Conservation (phyloP, 2,797 vertebrate genomes). For the Catharus ustulatus region DNA sequence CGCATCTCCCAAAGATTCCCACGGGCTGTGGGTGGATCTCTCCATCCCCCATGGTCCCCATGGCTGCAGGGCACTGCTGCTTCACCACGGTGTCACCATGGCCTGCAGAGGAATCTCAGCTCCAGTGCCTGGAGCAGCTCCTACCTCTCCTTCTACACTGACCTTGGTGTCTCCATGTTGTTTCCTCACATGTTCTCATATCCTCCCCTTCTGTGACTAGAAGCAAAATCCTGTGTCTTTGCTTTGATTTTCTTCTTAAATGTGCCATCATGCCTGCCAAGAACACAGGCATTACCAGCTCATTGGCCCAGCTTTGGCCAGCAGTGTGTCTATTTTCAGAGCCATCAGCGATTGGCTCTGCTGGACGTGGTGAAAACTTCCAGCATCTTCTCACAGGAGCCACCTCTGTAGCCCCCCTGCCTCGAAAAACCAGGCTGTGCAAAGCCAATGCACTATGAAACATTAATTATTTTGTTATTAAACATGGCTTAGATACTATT, state of each 20-base stretch:
- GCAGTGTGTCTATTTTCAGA: neutral
- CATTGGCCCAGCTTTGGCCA: neutral
- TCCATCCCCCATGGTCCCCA: neutral
- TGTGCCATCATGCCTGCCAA: no score
- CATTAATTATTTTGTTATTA: neutral
- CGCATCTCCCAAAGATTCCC: neutral
- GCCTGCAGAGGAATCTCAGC: neutral
- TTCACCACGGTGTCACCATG: rapidly evolving
- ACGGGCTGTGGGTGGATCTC: no score
- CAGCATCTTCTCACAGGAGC: neutral
- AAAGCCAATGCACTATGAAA: neutral
- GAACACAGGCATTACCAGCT: rapidly evolving
- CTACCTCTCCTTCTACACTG: neutral
- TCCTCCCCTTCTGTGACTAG: neutral
- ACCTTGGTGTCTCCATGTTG: neutral
- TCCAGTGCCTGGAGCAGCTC: rapidly evolving
- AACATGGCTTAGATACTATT: neutral
- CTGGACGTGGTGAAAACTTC: neutral
- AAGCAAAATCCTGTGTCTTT: neutral
- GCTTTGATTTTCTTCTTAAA: neutral
- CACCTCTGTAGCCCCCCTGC: neutral
- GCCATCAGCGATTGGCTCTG: neutral
- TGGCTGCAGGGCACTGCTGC: neutral
- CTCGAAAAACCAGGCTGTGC: neutral
- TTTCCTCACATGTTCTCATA: neutral